A percentile compares a stretch with the other conserved stretches of the same genome.
These are phyloP conservation scores for Pseudanteris insignis DNA, from an alignment of 2,888 invertebrate genomes.

Conservation along the genomic window DNA sequence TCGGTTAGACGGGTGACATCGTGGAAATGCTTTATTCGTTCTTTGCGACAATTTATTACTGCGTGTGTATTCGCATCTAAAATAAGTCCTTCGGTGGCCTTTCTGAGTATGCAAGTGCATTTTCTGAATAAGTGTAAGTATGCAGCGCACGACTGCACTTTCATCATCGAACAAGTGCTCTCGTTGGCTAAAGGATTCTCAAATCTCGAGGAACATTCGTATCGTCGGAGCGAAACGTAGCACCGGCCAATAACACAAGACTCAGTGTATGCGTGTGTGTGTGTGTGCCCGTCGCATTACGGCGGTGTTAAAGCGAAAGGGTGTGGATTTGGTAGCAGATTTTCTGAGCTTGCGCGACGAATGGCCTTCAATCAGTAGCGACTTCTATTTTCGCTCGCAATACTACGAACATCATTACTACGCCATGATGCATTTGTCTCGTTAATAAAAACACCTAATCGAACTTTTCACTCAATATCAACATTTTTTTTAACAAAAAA, in stretches of 20 bases:
- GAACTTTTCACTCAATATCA: too few relatives aligned
- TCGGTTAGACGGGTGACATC: conserved; percentile 1
- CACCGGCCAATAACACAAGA: conserved; percentile 42
- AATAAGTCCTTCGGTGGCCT: conserved; percentile 38
- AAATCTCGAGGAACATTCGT: conserved; percentile 41
- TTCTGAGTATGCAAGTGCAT: conserved; percentile 39
- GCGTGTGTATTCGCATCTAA: conserved; percentile 29
- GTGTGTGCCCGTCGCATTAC: conserved; percentile 21
- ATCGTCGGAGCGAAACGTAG: conserved; percentile 34
- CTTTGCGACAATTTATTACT: conserved; percentile 19
- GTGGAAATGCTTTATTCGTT: conserved; percentile 8
- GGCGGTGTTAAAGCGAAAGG: conserved; percentile 43
- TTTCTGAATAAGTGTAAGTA: conserved; percentile 44
- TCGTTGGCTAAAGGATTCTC: conserved; percentile 47
- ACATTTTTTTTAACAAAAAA: too few relatives aligned
- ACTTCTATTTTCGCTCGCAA: too few relatives aligned
- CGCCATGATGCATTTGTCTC: not conserved
- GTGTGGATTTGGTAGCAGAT: conserved; percentile 39
- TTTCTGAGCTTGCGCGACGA: conserved; percentile 32
- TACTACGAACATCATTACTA: not conserved
- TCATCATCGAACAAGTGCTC: conserved; percentile 46
- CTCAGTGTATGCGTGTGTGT: conserved; percentile 28
- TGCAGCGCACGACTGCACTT: conserved; percentile 41
- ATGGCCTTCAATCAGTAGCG: conserved; percentile 7
- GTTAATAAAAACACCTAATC: too few relatives aligned